Evolutionary conservation across 2,113 vertebrate species (phyloP).

Genomic region (Myrmophylax atrothorax): DNA sequence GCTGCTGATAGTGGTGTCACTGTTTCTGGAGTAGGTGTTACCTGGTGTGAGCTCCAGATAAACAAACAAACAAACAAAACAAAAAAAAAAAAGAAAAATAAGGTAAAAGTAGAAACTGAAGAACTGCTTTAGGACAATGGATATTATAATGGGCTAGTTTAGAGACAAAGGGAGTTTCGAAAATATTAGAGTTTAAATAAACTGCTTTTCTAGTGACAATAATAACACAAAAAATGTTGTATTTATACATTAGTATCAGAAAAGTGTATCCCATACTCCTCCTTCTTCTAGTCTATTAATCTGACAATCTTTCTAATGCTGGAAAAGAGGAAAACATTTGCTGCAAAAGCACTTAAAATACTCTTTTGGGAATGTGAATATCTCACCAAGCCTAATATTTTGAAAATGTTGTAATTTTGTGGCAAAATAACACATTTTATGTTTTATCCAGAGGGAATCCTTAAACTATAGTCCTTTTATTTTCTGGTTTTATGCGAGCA

Average conservation of each 20-base stretch:
- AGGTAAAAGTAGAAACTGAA: neutral
- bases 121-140: neutral
- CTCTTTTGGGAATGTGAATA: constrained; percentile 4
- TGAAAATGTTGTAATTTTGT: constrained; percentile 32
- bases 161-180: neutral
- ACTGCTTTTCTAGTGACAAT: neutral
- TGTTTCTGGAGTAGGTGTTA: neutral
- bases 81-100: neutral
- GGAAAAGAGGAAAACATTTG: neutral
- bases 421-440: neutral
- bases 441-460: neutral
- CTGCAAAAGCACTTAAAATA: constrained; percentile 30
- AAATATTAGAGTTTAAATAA: neutral
- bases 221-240: neutral
- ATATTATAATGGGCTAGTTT: neutral
- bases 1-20: neutral
- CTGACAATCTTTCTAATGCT: constrained; percentile 1
- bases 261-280: neutral
- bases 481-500: neutral
- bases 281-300: neutral
- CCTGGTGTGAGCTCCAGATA: neutral
- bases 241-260: neutral
- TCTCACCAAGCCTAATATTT: constrained; percentile 39
- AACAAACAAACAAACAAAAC: neutral
- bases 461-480: neutral